These are phyloP conservation scores for Pelodiscus sinensis DNA, from an alignment of 2,113 vertebrate genomes.

Conservation along the genomic window DNA sequence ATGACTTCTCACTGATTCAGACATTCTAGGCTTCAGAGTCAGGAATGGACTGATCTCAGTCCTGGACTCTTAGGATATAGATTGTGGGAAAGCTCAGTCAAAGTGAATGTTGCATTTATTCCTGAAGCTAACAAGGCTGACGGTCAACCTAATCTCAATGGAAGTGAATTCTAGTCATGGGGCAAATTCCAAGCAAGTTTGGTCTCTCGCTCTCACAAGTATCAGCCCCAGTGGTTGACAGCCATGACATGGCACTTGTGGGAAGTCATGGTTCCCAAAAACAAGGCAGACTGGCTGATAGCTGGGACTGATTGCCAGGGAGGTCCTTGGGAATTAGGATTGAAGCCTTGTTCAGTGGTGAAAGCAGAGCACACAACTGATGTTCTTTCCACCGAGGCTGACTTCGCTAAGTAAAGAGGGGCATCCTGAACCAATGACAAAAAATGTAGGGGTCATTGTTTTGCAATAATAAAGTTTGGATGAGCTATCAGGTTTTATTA, in stretches of 20 bases:
- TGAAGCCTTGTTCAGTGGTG: neutral
- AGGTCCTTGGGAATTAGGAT: neutral
- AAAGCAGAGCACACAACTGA: slow-evolving; percentile 3
- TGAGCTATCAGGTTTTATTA: slow-evolving; percentile 56
- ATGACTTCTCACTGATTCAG: neutral
- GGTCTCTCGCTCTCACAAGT: neutral
- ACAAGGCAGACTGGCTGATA: neutral
- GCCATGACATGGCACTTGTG: neutral
- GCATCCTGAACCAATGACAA: slow-evolving; percentile 22
- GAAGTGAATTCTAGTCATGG: neutral
- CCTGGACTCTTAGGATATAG: neutral
- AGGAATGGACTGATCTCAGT: neutral
- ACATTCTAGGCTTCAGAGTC: neutral
- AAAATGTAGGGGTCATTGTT: slow-evolving; percentile 28
- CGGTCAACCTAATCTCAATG: neutral
- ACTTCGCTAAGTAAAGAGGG: neutral
- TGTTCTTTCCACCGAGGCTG: neutral
- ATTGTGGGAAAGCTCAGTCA: neutral
- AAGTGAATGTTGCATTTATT: neutral
- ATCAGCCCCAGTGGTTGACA: rapidly evolving
- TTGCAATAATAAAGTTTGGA: neutral
- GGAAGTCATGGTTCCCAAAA: neutral
- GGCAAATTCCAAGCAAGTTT: neutral
- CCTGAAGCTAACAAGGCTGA: neutral
- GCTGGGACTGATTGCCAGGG: neutral